Base-by-base conservation (phyloP, 2,113 vertebrate genomes). In the Eubucco bourcierii region DNA sequence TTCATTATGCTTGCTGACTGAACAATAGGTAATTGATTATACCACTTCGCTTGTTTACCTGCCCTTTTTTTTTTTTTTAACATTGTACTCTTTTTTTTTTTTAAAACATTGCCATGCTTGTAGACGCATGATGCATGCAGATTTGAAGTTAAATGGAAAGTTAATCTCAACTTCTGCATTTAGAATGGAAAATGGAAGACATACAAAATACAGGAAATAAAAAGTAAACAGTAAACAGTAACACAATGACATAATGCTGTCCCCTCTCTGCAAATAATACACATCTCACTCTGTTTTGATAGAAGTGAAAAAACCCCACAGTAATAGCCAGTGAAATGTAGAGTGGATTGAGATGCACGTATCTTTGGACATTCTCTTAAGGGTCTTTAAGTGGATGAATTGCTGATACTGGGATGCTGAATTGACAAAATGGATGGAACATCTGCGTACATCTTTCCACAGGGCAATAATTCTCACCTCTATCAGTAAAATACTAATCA, bases 1-100 rank as follows among this genome's bases (percentile, higher is more conserved):
- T 96, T 96, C 79, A 95, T 97, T 98, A 97, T 77, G 96, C 92
- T 94, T 93, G 93, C 92, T 96, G 97, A 97, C 96, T 97, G 95
- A 91, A 58, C 97, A 98, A 98, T 98, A 98, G 97, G 95, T 93
- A 95, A 92, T 66, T 95, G 95, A 95, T 94, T 96, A 84, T 91
- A 77, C 88, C 71, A 97, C 97, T 98, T 98, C 92, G 76, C 55
- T 56, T 78, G 13, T 67, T 29, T 24, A 66, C 1, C 2, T 53
- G n/a, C 4, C 53, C 33, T 8, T 55, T 72, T 39, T 37, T 61
- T 34, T 37, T 37, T 37, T 37, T 37, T n/a, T n/a, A n/a, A 56
- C 15, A 29, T 29, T 23, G 50, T 52, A 52, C 46, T 47, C 46
- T 19, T 21, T 64, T 52, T 9, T 64, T 34, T 34, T n/a, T 77